Evolutionary conservation across 2,113 vertebrate genomes (phyloP).

Genomic region (Fregata magnificens): DNA sequence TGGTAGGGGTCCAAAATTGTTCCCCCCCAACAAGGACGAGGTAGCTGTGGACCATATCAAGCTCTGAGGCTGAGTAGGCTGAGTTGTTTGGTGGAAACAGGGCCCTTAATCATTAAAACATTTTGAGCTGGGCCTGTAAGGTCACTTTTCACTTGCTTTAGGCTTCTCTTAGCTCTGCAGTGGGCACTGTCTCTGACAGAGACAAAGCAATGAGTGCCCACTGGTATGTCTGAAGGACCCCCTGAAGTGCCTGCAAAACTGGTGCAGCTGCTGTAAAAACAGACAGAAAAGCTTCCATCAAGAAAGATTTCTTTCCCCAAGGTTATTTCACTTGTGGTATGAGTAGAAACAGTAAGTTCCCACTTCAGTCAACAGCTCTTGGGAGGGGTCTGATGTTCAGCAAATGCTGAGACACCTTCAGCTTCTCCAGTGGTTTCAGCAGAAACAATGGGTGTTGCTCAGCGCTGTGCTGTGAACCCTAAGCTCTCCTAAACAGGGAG

Average conservation of each 20-base stretch:
- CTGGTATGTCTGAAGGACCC: neutral
- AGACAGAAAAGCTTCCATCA: neutral
- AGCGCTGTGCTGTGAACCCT: fast-evolving
- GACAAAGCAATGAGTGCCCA: neutral
- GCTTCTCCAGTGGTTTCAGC: neutral
- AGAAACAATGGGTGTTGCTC: neutral
- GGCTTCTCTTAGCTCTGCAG: neutral
- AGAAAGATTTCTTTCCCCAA: neutral
- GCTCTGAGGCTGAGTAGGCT: neutral
- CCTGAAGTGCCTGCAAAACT: neutral
- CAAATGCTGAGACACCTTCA: neutral
- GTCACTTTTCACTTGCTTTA: neutral
- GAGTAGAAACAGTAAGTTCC: conserved; percentile 10
- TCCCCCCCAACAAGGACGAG: neutral
- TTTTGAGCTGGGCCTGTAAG: neutral
- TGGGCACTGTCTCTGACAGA: neutral
- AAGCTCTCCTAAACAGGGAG: neutral
- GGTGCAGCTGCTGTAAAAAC: neutral
- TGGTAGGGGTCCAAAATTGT: neutral
- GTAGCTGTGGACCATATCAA: neutral
- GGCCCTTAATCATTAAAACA: neutral
- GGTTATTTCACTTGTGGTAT: neutral
- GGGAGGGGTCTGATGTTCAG: neutral
- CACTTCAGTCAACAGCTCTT: conserved; percentile 24
- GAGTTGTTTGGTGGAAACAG: neutral